Evolutionary conservation across 2,797 vertebrate genomes (phyloP).

Genomic region (Chanos chanos): DNA sequence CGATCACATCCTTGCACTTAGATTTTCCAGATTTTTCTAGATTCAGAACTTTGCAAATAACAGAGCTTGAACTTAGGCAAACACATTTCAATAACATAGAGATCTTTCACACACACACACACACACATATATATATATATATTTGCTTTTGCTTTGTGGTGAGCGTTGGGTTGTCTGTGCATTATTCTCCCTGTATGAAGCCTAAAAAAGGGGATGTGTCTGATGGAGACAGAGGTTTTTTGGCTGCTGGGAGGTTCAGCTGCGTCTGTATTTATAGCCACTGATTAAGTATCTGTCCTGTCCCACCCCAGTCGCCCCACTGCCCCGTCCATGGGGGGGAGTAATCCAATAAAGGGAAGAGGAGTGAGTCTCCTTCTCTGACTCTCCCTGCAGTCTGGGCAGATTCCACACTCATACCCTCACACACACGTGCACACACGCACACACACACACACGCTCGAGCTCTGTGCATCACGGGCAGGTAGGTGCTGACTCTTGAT

Average conservation of each 20-base stretch:
- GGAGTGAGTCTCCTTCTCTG: background rate
- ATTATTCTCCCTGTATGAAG: background rate
- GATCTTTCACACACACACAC: no score
- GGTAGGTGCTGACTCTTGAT: background rate
- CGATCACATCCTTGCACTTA: no score
- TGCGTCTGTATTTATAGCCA: slow-evolving; percentile 39
- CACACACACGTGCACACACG: slow-evolving; percentile 5
- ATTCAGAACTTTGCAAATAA: no score
- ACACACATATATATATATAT: no score
- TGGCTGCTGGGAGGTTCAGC: background rate
- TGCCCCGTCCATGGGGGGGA: slow-evolving; percentile 18
- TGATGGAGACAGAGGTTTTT: background rate
- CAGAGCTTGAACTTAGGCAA: no score
- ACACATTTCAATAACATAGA: no score
- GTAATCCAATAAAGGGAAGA: slow-evolving; percentile 43
- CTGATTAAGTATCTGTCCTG: slow-evolving; percentile 18
- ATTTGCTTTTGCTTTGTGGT: no score
- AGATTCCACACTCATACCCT: background rate
- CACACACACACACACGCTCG: background rate
- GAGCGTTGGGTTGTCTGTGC: no score
- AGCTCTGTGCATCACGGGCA: slow-evolving; percentile 1
- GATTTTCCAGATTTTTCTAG: no score
- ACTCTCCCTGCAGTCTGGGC: slow-evolving; percentile 4
- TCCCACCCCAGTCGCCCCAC: slow-evolving; percentile 26
- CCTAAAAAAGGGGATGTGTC: background rate